Conservation (phyloP, 1,140 invertebrate species). For the Metaphire vulgaris region DNA sequence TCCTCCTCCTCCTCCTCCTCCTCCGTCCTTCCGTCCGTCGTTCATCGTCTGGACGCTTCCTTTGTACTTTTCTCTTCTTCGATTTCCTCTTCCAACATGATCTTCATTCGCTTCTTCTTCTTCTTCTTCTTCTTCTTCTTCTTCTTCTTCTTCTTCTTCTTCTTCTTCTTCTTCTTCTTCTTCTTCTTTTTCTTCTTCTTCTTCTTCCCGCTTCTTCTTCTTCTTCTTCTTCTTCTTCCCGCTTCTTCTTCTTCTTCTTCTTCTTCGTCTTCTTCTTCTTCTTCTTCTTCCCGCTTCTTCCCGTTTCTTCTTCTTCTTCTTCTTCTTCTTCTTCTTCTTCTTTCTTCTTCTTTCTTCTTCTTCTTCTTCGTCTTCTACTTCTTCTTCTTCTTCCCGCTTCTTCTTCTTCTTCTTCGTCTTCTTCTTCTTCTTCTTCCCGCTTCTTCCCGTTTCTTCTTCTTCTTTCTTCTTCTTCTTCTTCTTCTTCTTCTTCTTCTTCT, state of each 20-base stretch:
- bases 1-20: not conserved
- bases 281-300: not conserved
- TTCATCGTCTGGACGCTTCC: not conserved
- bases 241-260: slow-evolving; percentile 1
- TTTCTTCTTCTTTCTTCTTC: not conserved
- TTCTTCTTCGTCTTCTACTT: not conserved
- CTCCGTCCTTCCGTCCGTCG: not conserved
- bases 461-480: not conserved
- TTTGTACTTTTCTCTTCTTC: not conserved
- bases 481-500: slow-evolving; percentile 2
- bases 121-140: slow-evolving; percentile 3
- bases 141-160: slow-evolving; percentile 2
- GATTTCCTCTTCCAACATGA: not conserved
- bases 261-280: not conserved
- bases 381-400: not conserved
- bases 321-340: slow-evolving; percentile 1
- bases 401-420: not conserved
- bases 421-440: not conserved
- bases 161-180: slow-evolving; percentile 2
- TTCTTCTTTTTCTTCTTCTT: slow-evolving; percentile 1
- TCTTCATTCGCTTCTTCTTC: not conserved
- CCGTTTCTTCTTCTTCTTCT: not conserved
- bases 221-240: not conserved
- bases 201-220: not conserved
- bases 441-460: not conserved